Evolutionary conservation across 2,888 invertebrate genomes (phyloP).

Genomic region (Metalampra italica): DNA sequence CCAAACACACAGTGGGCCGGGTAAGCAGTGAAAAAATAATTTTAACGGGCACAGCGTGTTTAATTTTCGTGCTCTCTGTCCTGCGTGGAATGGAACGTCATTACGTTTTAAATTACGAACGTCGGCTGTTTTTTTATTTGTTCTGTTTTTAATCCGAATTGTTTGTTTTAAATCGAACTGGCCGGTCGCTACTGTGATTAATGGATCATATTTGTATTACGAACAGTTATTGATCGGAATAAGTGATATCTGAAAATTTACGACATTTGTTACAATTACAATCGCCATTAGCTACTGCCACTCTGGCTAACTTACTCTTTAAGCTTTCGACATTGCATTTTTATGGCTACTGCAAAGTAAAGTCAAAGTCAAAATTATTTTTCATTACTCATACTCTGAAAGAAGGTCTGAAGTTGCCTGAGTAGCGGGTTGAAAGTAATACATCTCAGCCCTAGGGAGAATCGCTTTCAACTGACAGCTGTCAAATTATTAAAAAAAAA

Average conservation of each 20-base stretch:
- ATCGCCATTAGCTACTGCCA: too few relatives aligned
- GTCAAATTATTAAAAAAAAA: too few relatives aligned
- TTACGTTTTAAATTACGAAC: constrained; percentile 76
- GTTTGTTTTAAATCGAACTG: constrained; percentile 53
- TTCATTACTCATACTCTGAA: too few relatives aligned
- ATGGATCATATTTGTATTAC: neutral
- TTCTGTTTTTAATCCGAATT: constrained; percentile 62
- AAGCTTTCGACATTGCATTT: too few relatives aligned
- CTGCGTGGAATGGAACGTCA: constrained; percentile 73
- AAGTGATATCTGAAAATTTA: constrained; percentile 36
- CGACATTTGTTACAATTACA: too few relatives aligned
- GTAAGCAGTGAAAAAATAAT: constrained; percentile 74
- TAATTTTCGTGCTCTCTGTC: constrained; percentile 76
- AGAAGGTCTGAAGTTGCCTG: too few relatives aligned
- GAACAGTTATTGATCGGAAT: constrained; percentile 12
- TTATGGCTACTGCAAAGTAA: too few relatives aligned
- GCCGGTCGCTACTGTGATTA: constrained; percentile 21
- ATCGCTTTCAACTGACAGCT: too few relatives aligned
- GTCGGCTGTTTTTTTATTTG: constrained; percentile 60
- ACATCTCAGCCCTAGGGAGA: too few relatives aligned
- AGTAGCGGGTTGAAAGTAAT: too few relatives aligned
- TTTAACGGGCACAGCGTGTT: constrained; percentile 76
- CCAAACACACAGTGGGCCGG: constrained; percentile 57
- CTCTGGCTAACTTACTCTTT: too few relatives aligned
- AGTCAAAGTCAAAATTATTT: too few relatives aligned